Percentiles rank a stretch among this genome's conserved stretches.
Conservation (phyloP, 2,888 invertebrate genomes). For the Campoplex capitator region DNA sequence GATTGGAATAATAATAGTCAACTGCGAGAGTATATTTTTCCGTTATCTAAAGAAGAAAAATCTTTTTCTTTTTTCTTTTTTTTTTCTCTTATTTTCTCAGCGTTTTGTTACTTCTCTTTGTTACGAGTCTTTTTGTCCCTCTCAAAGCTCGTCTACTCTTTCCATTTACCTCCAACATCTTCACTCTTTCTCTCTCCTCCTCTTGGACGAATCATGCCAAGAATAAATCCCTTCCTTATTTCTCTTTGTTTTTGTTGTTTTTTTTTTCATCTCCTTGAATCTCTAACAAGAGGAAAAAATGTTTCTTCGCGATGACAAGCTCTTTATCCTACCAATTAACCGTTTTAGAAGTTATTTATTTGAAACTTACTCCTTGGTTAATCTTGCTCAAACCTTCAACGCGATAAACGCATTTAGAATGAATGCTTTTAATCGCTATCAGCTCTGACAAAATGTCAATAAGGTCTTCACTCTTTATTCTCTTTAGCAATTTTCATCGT, state of each 20-base stretch:
- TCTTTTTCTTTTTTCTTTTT: slow-evolving; percentile 15
- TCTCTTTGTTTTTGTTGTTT: neutral
- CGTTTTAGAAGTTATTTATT: neutral
- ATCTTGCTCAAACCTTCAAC: neutral
- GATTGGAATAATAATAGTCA: slow-evolving; percentile 47
- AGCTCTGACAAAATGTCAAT: too few species aligned
- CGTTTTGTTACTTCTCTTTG: slow-evolving; percentile 33
- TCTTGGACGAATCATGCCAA: neutral
- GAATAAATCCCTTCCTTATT: neutral
- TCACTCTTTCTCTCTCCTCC: neutral
- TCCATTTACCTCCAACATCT: slow-evolving; percentile 23
- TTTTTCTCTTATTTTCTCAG: neutral
- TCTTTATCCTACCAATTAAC: neutral
- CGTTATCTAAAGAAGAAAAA: slow-evolving; percentile 12
- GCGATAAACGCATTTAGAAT: neutral
- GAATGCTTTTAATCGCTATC: too few species aligned
- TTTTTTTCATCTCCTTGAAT: neutral
- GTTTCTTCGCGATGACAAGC: neutral
- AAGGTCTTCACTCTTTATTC: too few species aligned
- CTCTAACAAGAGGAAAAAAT: neutral
- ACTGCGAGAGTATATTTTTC: slow-evolving; percentile 32
- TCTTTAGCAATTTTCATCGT: too few species aligned
- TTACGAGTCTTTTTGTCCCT: slow-evolving; percentile 40
- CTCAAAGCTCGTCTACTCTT: slow-evolving; percentile 35
- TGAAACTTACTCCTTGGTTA: neutral